phyloP scores from a whole-genome alignment of 2,113 vertebrate genomes.

The Pongo abelii region DNA sequence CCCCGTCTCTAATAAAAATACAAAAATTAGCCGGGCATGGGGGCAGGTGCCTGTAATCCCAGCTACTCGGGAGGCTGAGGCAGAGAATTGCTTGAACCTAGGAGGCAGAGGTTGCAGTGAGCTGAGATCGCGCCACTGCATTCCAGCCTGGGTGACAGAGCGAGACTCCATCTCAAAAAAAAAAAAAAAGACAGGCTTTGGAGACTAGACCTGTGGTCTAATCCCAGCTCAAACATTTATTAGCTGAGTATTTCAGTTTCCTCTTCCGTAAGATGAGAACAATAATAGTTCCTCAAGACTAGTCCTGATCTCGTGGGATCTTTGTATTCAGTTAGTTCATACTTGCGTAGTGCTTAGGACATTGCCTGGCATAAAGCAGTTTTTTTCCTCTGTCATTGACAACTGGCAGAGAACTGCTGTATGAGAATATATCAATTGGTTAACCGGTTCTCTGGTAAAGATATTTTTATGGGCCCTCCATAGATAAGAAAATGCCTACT shows the following conservation, averaged over 20 bases:
- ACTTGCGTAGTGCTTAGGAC: background rate
- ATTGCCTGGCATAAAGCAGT: background rate
- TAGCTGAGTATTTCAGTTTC: background rate
- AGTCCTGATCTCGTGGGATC: background rate
- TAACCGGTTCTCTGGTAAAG: constrained; percentile 26
- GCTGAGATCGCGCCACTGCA: too few species aligned
- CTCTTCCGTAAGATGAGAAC: background rate
- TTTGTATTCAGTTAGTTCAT: constrained; percentile 24
- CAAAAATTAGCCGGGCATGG: too few species aligned
- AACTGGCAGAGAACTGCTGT: background rate
- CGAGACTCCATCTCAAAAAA: too few species aligned
- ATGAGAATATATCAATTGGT: background rate
- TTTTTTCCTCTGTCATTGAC: background rate
- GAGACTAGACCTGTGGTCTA: background rate
- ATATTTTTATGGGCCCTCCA: background rate
- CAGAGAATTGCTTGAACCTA: too few species aligned
- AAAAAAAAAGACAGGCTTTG: background rate
- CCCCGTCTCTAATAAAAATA: too few species aligned
- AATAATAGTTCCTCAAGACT: background rate
- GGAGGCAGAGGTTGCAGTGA: too few species aligned
- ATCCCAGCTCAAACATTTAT: background rate
- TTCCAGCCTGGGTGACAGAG: too few species aligned
- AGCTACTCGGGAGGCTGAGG: too few species aligned
- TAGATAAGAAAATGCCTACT: constrained; percentile 47
- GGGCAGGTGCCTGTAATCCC: too few species aligned